Evolutionary conservation across 2,797 vertebrate genomes (phyloP).

Genomic region (Crypturellus tataupa): DNA sequence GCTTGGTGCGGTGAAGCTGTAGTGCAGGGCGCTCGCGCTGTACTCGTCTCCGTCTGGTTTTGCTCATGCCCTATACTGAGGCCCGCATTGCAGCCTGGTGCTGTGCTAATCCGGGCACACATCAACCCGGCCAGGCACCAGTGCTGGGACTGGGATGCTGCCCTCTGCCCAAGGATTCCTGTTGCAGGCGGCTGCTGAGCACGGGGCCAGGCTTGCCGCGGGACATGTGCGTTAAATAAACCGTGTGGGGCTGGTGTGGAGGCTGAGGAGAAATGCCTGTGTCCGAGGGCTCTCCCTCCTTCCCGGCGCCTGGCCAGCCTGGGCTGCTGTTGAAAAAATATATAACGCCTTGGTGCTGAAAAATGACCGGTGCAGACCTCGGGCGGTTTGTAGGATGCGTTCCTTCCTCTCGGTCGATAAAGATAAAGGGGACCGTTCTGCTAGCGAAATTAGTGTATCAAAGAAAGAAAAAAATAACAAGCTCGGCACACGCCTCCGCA

Average conservation of each 20-base stretch:
- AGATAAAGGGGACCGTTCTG: constrained; percentile 73
- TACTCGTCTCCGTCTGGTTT: too few species aligned
- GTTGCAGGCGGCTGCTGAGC: too few species aligned
- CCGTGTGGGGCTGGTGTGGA: not conserved
- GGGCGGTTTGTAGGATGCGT: constrained; percentile 61
- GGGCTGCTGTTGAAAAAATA: not conserved
- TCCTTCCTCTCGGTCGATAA: constrained; percentile 64
- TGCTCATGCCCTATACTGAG: too few species aligned
- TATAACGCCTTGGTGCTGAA: constrained; percentile 52
- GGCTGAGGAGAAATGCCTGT: not conserved
- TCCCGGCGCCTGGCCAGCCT: not conserved
- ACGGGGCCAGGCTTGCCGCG: too few species aligned
- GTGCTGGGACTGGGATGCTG: too few species aligned
- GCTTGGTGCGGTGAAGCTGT: not conserved
- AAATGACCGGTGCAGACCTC: constrained; percentile 61
- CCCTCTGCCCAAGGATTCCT: too few species aligned
- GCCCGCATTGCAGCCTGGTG: not conserved
- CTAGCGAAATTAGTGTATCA: constrained; percentile 75
- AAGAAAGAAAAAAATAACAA: constrained; percentile 30
- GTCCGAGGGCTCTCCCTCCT: not conserved
- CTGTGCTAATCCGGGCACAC: too few species aligned
- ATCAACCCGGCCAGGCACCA: too few species aligned
- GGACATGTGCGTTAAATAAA: too few species aligned
- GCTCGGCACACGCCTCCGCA: not conserved
- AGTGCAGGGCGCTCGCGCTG: not conserved